Percentiles rank a stretch among this genome's conserved stretches.
Conservation (phyloP, 2,888 invertebrate species). For the Heliconius charithonia region DNA sequence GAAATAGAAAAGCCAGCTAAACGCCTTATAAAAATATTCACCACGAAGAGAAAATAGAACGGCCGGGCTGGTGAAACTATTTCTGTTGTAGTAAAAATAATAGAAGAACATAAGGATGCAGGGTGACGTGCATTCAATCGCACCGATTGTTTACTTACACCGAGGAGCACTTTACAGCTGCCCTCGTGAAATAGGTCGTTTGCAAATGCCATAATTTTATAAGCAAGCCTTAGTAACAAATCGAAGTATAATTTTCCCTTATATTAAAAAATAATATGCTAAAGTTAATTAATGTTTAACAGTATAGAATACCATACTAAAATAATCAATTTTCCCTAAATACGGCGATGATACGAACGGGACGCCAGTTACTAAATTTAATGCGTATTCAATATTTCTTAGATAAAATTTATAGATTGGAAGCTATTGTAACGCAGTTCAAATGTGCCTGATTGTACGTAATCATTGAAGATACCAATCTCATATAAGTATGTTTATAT, state of each 20-base stretch:
- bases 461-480: neutral
- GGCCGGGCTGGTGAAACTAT: neutral
- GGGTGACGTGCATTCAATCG: constrained; percentile 25
- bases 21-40: neutral
- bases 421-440: neutral
- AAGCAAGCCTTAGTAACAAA: neutral
- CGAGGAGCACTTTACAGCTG: constrained; percentile 17
- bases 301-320: no score
- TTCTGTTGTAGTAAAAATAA: constrained; percentile 21
- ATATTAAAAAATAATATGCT: no score
- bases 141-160: constrained; percentile 31
- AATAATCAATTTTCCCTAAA: no score
- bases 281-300: no score
- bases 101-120: constrained; percentile 21
- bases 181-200: constrained; percentile 29
- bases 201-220: constrained; percentile 27
- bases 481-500: neutral
- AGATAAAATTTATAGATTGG: neutral
- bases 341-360: no score
- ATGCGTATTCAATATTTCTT: neutral
- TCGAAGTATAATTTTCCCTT: neutral
- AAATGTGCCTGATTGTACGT: neutral
- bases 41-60: neutral
- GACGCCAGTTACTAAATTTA: no score
- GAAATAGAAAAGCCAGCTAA: neutral